phyloP scores from a whole-genome alignment of 2,113 vertebrate genomes.

The Hypanus sabinus region DNA sequence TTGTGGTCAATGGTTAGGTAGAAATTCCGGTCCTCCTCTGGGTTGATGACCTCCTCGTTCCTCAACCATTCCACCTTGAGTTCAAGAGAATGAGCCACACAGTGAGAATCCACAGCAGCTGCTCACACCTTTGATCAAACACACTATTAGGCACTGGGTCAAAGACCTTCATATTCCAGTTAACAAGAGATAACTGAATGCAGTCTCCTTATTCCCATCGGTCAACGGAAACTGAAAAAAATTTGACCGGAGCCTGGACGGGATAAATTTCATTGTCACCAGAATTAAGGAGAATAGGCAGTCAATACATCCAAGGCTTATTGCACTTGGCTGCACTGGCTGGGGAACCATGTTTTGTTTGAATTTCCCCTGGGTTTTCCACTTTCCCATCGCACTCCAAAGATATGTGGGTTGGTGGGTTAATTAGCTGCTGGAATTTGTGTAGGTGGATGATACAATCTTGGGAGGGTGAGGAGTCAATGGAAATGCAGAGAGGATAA shows the following conservation, averaged over 20 bases:
- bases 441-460: too few species aligned
- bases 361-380: neutral
- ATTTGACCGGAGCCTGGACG: too few species aligned
- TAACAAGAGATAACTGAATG: neutral
- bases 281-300: neutral
- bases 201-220: neutral
- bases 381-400: too few species aligned
- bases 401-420: too few species aligned
- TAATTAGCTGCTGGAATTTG: too few species aligned
- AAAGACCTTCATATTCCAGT: neutral
- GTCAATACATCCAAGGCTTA: neutral
- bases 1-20: constrained; percentile 95
- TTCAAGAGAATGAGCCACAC: neutral
- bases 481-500: too few species aligned
- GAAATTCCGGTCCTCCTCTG: constrained; percentile 83
- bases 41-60: constrained; percentile 87
- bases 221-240: too few species aligned
- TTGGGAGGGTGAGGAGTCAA: too few species aligned
- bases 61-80: constrained; percentile 87
- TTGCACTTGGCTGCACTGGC: neutral
- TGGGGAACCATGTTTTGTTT: neutral
- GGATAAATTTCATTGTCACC: neutral
- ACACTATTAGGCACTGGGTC: neutral
- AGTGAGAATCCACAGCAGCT: neutral
- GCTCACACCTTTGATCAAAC: neutral